Evolutionary conservation across 1,140 invertebrate species (phyloP).

Genomic region (Eufriesea mexicana): DNA sequence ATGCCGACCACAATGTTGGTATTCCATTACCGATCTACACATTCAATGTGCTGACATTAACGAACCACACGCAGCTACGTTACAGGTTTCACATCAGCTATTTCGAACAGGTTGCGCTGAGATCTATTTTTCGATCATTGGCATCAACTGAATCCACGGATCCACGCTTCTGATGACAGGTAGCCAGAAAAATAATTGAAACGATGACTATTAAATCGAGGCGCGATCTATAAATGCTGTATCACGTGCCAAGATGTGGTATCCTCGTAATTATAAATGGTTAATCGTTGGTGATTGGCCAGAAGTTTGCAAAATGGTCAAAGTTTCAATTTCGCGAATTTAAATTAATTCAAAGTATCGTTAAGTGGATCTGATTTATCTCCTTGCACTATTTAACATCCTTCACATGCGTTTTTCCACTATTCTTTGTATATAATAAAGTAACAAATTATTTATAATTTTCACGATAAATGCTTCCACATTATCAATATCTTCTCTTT

Average conservation of each 20-base stretch:
- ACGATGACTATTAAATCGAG: constrained; percentile 63
- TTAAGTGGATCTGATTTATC: not conserved
- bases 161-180: constrained; percentile 60
- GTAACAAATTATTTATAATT: not conserved
- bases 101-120: constrained; percentile 69
- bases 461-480: not conserved
- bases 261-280: constrained; percentile 58
- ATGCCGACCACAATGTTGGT: not conserved
- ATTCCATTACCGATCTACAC: not conserved
- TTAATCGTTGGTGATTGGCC: constrained; percentile 61
- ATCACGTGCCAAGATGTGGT: constrained; percentile 49
- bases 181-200: constrained; percentile 62
- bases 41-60: constrained; percentile 23
- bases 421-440: not conserved
- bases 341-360: not conserved
- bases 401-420: not conserved
- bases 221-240: constrained; percentile 41
- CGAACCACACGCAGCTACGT: constrained; percentile 20
- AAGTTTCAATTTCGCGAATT: not conserved
- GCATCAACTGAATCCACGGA: constrained; percentile 62
- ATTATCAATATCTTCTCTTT: not conserved
- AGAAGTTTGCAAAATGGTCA: constrained; percentile 13
- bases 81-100: constrained; percentile 60
- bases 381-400: not conserved
- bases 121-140: constrained; percentile 70